Base-by-base conservation (phyloP, 2,797 vertebrate genomes). In the Thunnus albacares region DNA sequence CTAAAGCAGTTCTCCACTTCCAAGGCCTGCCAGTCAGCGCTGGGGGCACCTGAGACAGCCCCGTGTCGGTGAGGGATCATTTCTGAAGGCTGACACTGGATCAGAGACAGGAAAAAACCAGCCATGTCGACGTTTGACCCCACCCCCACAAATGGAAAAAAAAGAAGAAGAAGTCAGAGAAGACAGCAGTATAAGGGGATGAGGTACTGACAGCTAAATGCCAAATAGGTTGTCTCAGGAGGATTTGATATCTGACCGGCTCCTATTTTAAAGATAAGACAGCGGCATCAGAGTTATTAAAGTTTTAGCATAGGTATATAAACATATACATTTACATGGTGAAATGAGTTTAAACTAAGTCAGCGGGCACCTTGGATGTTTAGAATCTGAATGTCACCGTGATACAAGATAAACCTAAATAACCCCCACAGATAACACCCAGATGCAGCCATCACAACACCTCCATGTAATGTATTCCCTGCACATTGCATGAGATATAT, bases 11-110 rank as follows among this genome's bases (percentile, higher is more conserved):
- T 92, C 90, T 91, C 85, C 90, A 91, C 93, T 93, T 94, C 91
- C 92, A 94, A 94, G 90, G 82, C 90, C 87, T 94, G 93, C 90
- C 93, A 93, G 88, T 93, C 92, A 93, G 85, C 10, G 81, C 90
- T 79, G 18, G 80, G 92, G 92, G 91, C 88, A 93, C 89, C 91
- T 91, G 91, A 91, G 90, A 92, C 90, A 82, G 77, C 72, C 69
- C 53, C 10, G 59, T 80, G 82, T 90, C 70, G 57, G 88, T 65
- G 80, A 90, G 85, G 90, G 89, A 92, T 92, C 76, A 71, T 85
- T 85, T 86, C 86, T 92, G 90, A 91, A 91, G 90, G 82, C 88
- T 91, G 89, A 92, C 83, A 80, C 82, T 15, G 84, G 90, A 93
- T 93, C 91, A 92, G 79, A 94, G 87, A 80, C 68, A 1, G 75